Base-by-base conservation (phyloP, 2,888 invertebrate species). In the Panopea generosa region DNA sequence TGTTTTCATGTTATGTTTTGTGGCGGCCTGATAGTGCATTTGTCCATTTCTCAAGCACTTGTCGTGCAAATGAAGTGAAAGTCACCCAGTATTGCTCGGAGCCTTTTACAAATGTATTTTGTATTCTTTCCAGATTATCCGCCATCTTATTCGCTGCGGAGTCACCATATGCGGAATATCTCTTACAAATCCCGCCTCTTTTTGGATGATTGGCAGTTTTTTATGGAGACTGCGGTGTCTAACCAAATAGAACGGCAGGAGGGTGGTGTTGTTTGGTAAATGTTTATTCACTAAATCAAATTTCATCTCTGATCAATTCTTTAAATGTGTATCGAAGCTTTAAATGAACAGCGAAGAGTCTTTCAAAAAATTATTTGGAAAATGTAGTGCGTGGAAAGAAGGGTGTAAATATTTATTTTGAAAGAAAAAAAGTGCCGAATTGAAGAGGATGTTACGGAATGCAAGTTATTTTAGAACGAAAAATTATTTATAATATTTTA, bases 221-320 rank as follows among this genome's bases (percentile, higher is more conserved):
- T 43, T 47, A 59, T 47, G 65, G 50, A 45, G 43, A 52, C 77
- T 47, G 26, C 59, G 40, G 61, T 65, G 22, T 77, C 65, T 72
- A 77, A 77, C 72, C 77, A 77, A 77, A 77, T 72, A 77, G 69
- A 72, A 66, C 77, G 43, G 69, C 73, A 59, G 77, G 81, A 68
- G 79, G 78, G 82, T 69, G 76, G 72, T 67, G 68, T 66, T 65
- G 69, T 72, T 62, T 71, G 68, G 83, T 75, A 80, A 82, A 79
- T 83, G 77, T 83, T 83, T 83, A 82, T 83, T 76, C 74, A 81
- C 72, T 65, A 77, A 83, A 83, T 85, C 75, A 83, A 85, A 82
- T 83, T 83, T 83, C 69, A 56, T 45, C 53, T 55, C 61, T 63
- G 72, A 72, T 59, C 52, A 63, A 53, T 62, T 63, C 68, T 69